Percentiles rank a stretch among this genome's conserved stretches.
Conservation (phyloP, 2,797 vertebrate genomes). For the Stomatorhinus walkeri region DNA sequence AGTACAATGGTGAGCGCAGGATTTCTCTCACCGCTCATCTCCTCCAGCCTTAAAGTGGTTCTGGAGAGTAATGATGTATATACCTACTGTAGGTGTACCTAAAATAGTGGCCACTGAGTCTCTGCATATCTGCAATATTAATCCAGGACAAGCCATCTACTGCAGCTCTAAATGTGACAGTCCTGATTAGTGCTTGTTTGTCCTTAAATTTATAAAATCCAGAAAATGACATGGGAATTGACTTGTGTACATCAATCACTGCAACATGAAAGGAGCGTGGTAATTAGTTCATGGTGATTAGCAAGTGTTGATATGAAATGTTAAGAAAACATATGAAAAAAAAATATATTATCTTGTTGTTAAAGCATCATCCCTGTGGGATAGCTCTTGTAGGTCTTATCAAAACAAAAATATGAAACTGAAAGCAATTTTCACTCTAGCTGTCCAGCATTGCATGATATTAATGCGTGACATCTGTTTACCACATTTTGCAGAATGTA, state of each 20-base stretch:
- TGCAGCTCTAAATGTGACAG: slow-evolving; percentile 44
- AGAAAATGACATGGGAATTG: slow-evolving; percentile 66
- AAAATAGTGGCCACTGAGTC: neutral
- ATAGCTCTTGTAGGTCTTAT: slow-evolving; percentile 44
- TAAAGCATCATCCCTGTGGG: slow-evolving; percentile 23
- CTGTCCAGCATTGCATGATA: neutral
- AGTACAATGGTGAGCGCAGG: neutral
- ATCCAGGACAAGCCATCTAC: slow-evolving; percentile 18
- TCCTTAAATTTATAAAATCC: slow-evolving; percentile 55
- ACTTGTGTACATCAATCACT: slow-evolving; percentile 61
- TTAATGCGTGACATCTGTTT: slow-evolving; percentile 16
- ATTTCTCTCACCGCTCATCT: neutral
- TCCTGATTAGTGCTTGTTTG: slow-evolving; percentile 68
- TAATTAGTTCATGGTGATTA: slow-evolving; percentile 66
- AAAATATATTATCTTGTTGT: slow-evolving; percentile 40
- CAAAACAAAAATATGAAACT: slow-evolving; percentile 24
- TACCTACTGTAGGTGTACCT: neutral
- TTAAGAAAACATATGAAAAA: slow-evolving; percentile 41
- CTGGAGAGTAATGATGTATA: neutral
- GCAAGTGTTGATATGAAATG: slow-evolving; percentile 57
- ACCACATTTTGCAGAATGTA: neutral
- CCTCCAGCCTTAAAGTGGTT: neutral
- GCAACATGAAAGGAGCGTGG: slow-evolving; percentile 62
- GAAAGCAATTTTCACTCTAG: neutral
- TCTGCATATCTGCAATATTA: neutral